Evolutionary conservation across 2,797 vertebrate species (phyloP).

Genomic region (Cryptoblepharus egeriae): DNA sequence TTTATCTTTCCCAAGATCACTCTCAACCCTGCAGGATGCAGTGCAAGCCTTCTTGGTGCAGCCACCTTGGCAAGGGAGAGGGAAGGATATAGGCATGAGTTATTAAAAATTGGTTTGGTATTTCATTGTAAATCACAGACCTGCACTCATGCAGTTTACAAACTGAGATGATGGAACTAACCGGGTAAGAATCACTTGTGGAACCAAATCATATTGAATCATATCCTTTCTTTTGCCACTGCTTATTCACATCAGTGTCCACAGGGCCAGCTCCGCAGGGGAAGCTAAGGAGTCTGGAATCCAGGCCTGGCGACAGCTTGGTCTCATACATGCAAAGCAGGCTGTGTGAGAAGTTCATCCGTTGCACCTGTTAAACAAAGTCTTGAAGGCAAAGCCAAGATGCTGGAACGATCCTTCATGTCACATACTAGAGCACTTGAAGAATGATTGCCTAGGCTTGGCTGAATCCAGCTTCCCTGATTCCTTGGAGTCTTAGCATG

Average conservation of each 20-base stretch:
- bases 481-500: constrained; percentile 70
- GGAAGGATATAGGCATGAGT: too few relatives aligned
- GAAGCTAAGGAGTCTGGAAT: constrained; percentile 52
- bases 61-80: too few relatives aligned
- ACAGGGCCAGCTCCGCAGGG: neutral
- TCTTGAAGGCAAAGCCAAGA: constrained; percentile 72
- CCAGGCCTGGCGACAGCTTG: constrained; percentile 43
- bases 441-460: constrained; percentile 74
- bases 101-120: neutral
- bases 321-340: constrained; percentile 68
- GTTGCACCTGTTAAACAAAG: constrained; percentile 78
- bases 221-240: neutral
- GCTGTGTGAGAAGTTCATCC: constrained; percentile 70
- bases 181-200: neutral
- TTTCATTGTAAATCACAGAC: too few relatives aligned
- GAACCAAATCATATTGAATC: neutral
- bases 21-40: too few relatives aligned
- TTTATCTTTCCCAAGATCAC: too few relatives aligned
- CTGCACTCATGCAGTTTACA: too few relatives aligned
- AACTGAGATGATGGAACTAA: neutral
- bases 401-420: constrained; percentile 64
- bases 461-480: constrained; percentile 62
- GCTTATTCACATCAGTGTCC: constrained; percentile 50
- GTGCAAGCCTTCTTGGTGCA: too few relatives aligned
- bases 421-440: constrained; percentile 74